Percentiles rank a stretch among this genome's conserved stretches.
Conservation (phyloP, 2,888 invertebrate genomes). For the Cheilosia variabilis region DNA sequence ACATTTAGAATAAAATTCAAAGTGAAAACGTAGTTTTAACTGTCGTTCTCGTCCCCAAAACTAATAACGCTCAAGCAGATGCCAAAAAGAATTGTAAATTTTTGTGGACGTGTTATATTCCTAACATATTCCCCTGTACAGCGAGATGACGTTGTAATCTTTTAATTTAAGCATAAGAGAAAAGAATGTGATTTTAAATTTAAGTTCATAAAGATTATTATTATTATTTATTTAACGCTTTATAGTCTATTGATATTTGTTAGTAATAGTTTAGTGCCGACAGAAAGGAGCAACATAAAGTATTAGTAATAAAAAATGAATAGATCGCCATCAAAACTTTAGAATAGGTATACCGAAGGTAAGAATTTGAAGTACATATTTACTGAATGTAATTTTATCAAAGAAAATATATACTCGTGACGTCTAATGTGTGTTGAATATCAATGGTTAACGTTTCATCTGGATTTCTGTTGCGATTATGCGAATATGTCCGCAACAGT, state of each 20-base stretch:
- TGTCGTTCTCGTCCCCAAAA: background rate
- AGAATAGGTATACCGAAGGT: slow-evolving; percentile 23
- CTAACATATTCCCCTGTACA: slow-evolving; percentile 57
- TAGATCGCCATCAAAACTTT: slow-evolving; percentile 28
- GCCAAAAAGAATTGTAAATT: slow-evolving; percentile 65
- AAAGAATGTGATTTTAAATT: slow-evolving; percentile 67
- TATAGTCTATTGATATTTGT: slow-evolving; percentile 66
- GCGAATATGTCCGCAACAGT: no score
- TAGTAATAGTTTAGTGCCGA: slow-evolving; percentile 54
- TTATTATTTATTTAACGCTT: slow-evolving; percentile 45
- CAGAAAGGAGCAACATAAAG: slow-evolving; percentile 21
- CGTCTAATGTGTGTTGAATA: slow-evolving; percentile 7
- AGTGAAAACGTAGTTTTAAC: background rate
- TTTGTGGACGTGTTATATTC: slow-evolving; percentile 36
- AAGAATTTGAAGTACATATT: slow-evolving; percentile 34
- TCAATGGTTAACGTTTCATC: background rate
- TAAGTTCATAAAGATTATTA: slow-evolving; percentile 60
- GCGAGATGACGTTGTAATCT: slow-evolving; percentile 55
- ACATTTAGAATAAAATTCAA: no score
- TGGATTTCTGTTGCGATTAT: background rate
- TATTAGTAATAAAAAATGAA: slow-evolving; percentile 32
- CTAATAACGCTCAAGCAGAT: slow-evolving; percentile 60
- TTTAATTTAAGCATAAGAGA: slow-evolving; percentile 32
- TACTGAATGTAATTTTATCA: slow-evolving; percentile 23
- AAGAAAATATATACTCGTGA: slow-evolving; percentile 22